Evolutionary conservation across 2,113 vertebrate species (phyloP), one percentile per base, ranked within the genome.

Genomic region (Taxidea taxus): DNA sequence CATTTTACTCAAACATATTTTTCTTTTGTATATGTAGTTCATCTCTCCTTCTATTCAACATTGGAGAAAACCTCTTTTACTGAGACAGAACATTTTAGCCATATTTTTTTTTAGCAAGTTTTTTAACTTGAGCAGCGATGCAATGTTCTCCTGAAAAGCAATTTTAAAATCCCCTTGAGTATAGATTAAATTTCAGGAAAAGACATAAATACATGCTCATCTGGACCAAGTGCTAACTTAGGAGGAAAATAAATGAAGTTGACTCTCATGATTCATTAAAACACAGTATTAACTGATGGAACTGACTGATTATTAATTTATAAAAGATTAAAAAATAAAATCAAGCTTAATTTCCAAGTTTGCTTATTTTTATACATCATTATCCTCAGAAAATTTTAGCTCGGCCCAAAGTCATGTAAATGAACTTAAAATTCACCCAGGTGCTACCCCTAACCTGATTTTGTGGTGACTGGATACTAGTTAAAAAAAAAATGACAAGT

Each of bases 1-100:
- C 49, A 84, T 93, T 87, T 54, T 94, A 93, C 49, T 90, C 51
- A 94, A 15, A 93, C 82, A 68, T 60, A 95, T 60, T 97, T 95
- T 90, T 70, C 47, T 90, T 87, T 93, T 56, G 25, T 68, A 29
- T 77, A 72, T 54, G 39, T 34, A 72, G 18, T 31, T 91, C 6
- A 87, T 81, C 93, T 93, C 39, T 62, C 20, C 37, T 87, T 39
- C 74, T 44, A 60, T 56, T 95, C 42, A 94, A 39, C 86, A 83
- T 18, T 96, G 44, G n/a, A 56, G 70, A 89, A n/a, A 94, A 91
- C 83, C 47, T 97, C 93, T 95, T 92, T 94, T 83, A 91, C 86
- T 95, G 27, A 92, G 68, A 85, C 12, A 94, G 31, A 92, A 92
- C 8, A 94, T 62, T 96, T 82, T 68, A 94, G 25, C 62, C 75